Conservation (phyloP, 64 coral and sea anemone species). For the Actinia tenebrosa region DNA sequence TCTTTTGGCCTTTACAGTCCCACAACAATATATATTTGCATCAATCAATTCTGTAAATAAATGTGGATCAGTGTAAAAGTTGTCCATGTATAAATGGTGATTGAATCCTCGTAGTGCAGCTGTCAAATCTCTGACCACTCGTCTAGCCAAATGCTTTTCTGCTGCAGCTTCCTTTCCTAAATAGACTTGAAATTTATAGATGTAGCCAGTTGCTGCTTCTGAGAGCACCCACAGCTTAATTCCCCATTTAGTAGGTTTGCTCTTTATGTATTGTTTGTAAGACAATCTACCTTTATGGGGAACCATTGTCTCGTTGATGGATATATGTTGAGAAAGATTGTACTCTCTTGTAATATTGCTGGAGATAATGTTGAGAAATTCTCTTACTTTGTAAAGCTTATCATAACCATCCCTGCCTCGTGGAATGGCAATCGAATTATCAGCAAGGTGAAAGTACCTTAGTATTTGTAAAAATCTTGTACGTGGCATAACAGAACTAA, state of each 20-base stretch:
- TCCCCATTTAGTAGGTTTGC: slow-evolving; percentile 61
- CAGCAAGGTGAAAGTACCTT: slow-evolving; percentile 54
- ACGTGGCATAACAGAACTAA: slow-evolving; percentile 34
- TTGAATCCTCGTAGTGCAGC: slow-evolving; percentile 32
- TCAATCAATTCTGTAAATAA: slow-evolving; percentile 50
- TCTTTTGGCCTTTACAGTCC: slow-evolving; percentile 41
- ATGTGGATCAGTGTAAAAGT: slow-evolving; percentile 53
- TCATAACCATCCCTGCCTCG: slow-evolving; percentile 48
- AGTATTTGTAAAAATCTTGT: slow-evolving; percentile 55
- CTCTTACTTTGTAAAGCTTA: slow-evolving; percentile 45
- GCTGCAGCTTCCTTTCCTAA: slow-evolving; percentile 54
- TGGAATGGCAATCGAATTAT: slow-evolving; percentile 29
- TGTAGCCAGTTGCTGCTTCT: slow-evolving; percentile 51
- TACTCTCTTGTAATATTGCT: slow-evolving; percentile 44
- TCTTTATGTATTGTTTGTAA: slow-evolving; percentile 67
- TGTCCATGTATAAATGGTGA: slow-evolving; percentile 72
- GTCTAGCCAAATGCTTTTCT: slow-evolving; percentile 34
- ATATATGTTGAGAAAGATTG: slow-evolving; percentile 36
- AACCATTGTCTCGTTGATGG: slow-evolving; percentile 66
- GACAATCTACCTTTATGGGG: slow-evolving; percentile 46
- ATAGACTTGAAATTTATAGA: slow-evolving; percentile 66
- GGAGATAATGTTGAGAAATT: slow-evolving; percentile 29
- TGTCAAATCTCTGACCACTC: slow-evolving; percentile 52
- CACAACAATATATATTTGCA: slow-evolving; percentile 47
- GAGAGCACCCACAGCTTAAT: slow-evolving; percentile 69